A percentile compares a stretch with the other conserved stretches of the same genome.
Conservation (phyloP, 2,113 vertebrate genomes). For the Muscicapa adusta region DNA sequence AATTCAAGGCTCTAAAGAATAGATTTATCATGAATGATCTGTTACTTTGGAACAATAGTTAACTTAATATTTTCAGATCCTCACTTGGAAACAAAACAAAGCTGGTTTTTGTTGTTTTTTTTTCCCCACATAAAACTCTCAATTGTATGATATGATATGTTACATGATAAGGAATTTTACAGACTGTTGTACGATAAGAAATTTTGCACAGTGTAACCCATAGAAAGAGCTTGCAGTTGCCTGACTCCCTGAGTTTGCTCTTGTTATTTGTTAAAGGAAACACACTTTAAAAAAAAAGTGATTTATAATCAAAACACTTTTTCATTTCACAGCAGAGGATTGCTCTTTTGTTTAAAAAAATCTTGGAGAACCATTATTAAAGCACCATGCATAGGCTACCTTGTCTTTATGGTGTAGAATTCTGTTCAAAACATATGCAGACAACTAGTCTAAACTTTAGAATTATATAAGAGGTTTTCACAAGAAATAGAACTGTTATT, state of each 20-base stretch:
- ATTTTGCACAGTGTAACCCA: not conserved
- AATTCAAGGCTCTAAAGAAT: not conserved
- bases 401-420: not conserved
- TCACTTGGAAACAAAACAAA: not conserved
- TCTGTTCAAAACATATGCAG: not conserved
- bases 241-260: not conserved
- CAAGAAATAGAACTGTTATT: not conserved
- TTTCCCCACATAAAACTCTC: not conserved
- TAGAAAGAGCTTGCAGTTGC: not conserved
- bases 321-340: not conserved
- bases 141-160: not conserved
- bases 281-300: fast-evolving
- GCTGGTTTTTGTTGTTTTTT: not conserved
- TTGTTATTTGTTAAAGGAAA: not conserved
- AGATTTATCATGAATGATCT: not conserved
- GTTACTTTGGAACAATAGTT: not conserved
- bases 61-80: not conserved
- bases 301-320: not conserved
- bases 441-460: not conserved
- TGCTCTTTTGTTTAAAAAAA: not conserved
- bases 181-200: not conserved
- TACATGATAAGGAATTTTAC: not conserved
- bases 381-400: fast-evolving
- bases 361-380: not conserved
- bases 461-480: not conserved